A percentile compares a stretch with the other conserved stretches of the same genome.
These are phyloP conservation scores for Lutjanus argentimaculatus DNA, from an alignment of 2,797 vertebrate species.

Conservation along the genomic window DNA sequence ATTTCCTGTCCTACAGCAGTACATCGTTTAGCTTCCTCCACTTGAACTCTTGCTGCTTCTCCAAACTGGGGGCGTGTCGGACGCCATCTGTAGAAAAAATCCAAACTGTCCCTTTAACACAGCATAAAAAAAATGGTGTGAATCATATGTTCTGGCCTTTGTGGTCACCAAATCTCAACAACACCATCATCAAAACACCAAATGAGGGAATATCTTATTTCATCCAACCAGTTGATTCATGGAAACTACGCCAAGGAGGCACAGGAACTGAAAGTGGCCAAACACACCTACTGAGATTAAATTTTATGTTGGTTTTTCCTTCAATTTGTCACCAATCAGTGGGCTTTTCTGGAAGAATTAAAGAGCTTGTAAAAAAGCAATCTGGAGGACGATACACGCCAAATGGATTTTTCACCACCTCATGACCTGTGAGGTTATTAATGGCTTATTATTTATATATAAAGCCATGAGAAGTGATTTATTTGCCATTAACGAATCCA, in stretches of 20 bases:
- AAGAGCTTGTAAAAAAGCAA: background rate
- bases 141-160: background rate
- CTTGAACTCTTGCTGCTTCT: too few relatives aligned
- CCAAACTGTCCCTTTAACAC: too few relatives aligned
- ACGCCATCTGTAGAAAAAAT: too few relatives aligned
- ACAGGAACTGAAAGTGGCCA: background rate
- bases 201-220: background rate
- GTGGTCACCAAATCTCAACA: background rate
- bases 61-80: too few relatives aligned
- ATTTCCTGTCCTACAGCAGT: too few relatives aligned
- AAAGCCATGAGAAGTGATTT: slow-evolving; percentile 6
- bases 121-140: background rate
- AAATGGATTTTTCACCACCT: slow-evolving; percentile 23
- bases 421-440: slow-evolving; percentile 3
- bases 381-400: background rate
- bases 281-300: background rate
- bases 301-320: slow-evolving; percentile 13
- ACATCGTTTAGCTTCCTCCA: too few relatives aligned
- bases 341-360: background rate
- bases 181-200: too few relatives aligned
- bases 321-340: background rate
- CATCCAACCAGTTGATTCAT: background rate
- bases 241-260: background rate
- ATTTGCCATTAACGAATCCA: slow-evolving; percentile 36
- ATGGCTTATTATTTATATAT: slow-evolving; percentile 20